Conservation (phyloP, 2,888 invertebrate genomes). For the Lamellibrachia satsuma region DNA sequence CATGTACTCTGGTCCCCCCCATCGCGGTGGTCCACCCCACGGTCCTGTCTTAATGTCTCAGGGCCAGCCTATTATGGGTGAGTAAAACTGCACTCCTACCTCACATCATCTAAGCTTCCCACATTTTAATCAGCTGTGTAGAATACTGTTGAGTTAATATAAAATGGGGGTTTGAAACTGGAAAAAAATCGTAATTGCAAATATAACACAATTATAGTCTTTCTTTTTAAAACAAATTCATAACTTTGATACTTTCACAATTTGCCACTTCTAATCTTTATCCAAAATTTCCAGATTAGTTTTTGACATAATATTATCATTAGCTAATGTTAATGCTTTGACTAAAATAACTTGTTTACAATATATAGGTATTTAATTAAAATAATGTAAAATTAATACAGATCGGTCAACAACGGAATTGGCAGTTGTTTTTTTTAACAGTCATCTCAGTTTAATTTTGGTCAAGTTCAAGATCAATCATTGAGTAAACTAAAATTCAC, state of each 20-base stretch:
- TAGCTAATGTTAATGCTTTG: too few relatives aligned
- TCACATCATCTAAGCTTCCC: not conserved
- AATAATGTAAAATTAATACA: too few relatives aligned
- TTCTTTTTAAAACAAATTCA: not conserved
- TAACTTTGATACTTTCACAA: not conserved
- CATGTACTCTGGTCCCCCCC: slow-evolving; percentile 5
- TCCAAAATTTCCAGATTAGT: not conserved
- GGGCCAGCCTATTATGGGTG: slow-evolving; percentile 1
- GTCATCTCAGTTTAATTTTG: too few relatives aligned
- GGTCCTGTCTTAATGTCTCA: not conserved
- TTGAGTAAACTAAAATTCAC: too few relatives aligned
- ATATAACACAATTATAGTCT: not conserved
- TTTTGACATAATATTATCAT: not conserved
- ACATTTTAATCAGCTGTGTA: not conserved
- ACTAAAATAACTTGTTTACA: too few relatives aligned
- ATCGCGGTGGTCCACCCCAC: not conserved
- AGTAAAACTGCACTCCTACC: not conserved
- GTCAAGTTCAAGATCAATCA: too few relatives aligned
- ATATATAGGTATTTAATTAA: too few relatives aligned
- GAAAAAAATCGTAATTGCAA: not conserved
- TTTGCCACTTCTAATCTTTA: not conserved
- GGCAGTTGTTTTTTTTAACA: too few relatives aligned
- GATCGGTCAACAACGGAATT: too few relatives aligned
- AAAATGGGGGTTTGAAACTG: not conserved
- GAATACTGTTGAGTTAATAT: not conserved